Conservation (phyloP, 2,888 invertebrate genomes). For the Latrodectus hesperus region DNA sequence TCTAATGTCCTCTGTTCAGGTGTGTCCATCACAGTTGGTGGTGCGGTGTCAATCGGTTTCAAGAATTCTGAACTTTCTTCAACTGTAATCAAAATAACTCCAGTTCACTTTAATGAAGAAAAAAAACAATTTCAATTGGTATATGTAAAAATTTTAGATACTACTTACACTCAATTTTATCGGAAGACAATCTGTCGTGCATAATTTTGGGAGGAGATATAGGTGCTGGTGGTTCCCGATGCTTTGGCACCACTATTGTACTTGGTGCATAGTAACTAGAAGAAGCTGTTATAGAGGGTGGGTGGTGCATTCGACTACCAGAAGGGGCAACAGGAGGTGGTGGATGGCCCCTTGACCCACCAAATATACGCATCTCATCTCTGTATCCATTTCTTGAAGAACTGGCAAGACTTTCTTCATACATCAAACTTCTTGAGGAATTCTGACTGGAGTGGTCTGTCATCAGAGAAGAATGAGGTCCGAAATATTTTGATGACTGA, state of each 20-base stretch:
- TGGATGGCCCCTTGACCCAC: constrained; percentile 48
- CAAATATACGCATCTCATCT: constrained; percentile 47
- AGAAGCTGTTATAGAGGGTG: constrained; percentile 69
- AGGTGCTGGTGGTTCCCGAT: constrained; percentile 71
- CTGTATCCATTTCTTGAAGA: constrained; percentile 57
- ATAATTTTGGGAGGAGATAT: constrained; percentile 69
- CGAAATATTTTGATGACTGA: constrained; percentile 55
- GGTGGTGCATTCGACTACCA: constrained; percentile 48
- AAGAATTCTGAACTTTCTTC: constrained; percentile 82
- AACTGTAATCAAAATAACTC: constrained; percentile 74
- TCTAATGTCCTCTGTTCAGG: constrained; percentile 71
- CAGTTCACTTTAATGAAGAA: neutral
- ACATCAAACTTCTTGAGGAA: constrained; percentile 63
- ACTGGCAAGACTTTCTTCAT: constrained; percentile 69
- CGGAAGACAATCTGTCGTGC: constrained; percentile 74
- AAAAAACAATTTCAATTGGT: neutral
- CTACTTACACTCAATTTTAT: constrained; percentile 78
- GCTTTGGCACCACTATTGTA: constrained; percentile 68
- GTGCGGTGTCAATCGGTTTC: constrained; percentile 76
- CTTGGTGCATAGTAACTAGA: constrained; percentile 70
- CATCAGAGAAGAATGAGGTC: constrained; percentile 45
- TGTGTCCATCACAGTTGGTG: constrained; percentile 67
- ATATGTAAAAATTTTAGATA: neutral
- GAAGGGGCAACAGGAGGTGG: constrained; percentile 69
- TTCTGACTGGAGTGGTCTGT: constrained; percentile 63